Conservation (phyloP, 2,113 vertebrate genomes). For the Synchiropus splendidus region DNA sequence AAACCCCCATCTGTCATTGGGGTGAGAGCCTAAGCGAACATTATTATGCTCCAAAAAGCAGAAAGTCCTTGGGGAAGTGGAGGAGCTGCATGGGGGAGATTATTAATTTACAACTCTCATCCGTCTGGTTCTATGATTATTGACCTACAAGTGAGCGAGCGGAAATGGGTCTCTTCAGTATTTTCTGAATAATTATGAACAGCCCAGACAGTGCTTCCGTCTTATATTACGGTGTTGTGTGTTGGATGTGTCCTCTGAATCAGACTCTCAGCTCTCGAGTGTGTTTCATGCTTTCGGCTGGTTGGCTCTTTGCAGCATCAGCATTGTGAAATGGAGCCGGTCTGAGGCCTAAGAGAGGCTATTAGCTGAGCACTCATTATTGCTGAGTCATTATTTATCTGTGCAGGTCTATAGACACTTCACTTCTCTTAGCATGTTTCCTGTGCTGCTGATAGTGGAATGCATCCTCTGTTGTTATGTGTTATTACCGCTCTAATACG, state of each 20-base stretch:
- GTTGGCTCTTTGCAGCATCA: constrained; percentile 27
- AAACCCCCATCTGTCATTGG: constrained; percentile 10
- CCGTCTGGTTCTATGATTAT: constrained; percentile 6
- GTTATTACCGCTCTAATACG: no score
- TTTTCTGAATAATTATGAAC: no score
- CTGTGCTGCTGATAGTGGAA: no score
- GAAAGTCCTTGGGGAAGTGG: constrained; percentile 19
- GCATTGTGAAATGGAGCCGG: constrained; percentile 29
- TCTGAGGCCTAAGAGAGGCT: constrained; percentile 21
- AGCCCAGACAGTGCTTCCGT: no score
- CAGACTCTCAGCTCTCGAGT: no score
- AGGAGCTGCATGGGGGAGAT: constrained; percentile 12
- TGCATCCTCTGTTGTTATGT: no score
- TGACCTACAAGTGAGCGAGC: constrained; percentile 9
- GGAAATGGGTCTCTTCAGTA: constrained; percentile 5
- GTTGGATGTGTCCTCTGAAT: no score
- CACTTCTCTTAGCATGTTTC: no score
- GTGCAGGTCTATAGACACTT: no score
- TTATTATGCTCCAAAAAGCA: constrained; percentile 51
- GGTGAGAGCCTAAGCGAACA: constrained; percentile 16
- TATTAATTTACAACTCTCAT: constrained; percentile 43
- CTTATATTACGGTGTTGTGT: no score
- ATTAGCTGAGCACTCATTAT: constrained; percentile 38
- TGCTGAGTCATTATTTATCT: neutral
- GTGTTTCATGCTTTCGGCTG: constrained; percentile 20